Evolutionary conservation across 2,113 vertebrate species (phyloP), one percentile per base, ranked within the genome.

Genomic region (Ciconia stormi): DNA sequence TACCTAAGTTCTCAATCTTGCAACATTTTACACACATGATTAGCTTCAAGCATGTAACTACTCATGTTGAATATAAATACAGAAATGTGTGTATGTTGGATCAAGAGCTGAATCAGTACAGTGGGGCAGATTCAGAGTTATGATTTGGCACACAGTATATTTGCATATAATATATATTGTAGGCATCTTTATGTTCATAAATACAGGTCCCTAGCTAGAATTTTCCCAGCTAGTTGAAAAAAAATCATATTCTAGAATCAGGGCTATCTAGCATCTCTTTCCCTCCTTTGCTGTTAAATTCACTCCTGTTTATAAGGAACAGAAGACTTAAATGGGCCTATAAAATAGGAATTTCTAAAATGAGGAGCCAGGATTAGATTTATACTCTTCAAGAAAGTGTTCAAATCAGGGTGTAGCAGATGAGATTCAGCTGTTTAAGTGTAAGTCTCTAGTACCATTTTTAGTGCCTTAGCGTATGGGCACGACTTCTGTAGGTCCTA

Each of bases 251-350:
- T 56, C 4, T 36, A 72, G 21, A 62, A 67, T 30, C 23, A 72
- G 3, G 2, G 7, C 9, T 62, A 36, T 8, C 0, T 0, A 32
- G 4, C 9, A 59, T 36, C 3, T 85, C 17, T 78, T 63, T 53
- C 10, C 6, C 32, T 17, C 26, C 20, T 69, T 91, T 55, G 10
- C 18, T 32, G 4, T 62, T 73, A 59, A 46, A 59, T 82, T 73
- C 38, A 29, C 5, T n/a, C 9, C 20, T 62, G 13, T 77, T 94
- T 78, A 30, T 78, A 42, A 70, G 32, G 9, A 59, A 44, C 9
- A 27, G 40, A 73, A 78, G 23, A 69, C 32, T 76, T 76, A 58
- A 4, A 42, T 5, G 7, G 6, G 8, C 7, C 32, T 78, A 49
- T 85, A 59, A 85, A 50, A 20, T 13, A 36, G 8, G 16, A 72